Percentiles rank a stretch among this genome's conserved stretches.
These are phyloP conservation scores for Dusona sp. DNA, from an alignment of 2,888 invertebrate genomes.

Conservation along the genomic window DNA sequence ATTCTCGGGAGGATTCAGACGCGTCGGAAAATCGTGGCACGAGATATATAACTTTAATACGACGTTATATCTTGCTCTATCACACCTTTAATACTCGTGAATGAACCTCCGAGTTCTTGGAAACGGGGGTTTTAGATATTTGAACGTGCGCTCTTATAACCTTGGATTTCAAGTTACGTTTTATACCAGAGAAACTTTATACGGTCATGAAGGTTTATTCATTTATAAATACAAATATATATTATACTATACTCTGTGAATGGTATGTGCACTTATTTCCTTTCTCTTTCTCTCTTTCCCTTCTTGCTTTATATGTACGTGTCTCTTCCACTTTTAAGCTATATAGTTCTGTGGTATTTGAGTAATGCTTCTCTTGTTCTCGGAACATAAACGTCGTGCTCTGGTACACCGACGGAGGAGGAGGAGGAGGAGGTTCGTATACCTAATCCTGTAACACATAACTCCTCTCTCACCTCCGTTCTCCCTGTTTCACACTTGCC, in stretches of 20 bases:
- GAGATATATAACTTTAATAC: conserved; percentile 27
- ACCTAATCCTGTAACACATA: conserved; percentile 58
- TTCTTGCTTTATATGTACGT: not conserved
- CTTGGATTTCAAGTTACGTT: conserved; percentile 45
- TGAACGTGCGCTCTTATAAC: conserved; percentile 46
- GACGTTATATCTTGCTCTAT: conserved; percentile 24
- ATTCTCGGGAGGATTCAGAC: conserved; percentile 40
- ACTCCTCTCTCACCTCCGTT: conserved; percentile 45
- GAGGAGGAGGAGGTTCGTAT: conserved; percentile 44
- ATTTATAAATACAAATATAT: not conserved
- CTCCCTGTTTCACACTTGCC: conserved; percentile 25
- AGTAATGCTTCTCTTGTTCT: conserved; percentile 63
- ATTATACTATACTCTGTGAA: not conserved
- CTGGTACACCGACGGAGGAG: conserved; percentile 51
- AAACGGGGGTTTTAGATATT: conserved; percentile 23
- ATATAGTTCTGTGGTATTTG: conserved; percentile 62
- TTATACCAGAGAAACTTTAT: conserved; percentile 13
- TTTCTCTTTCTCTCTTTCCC: not conserved
- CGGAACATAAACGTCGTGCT: conserved; percentile 66
- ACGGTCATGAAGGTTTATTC: not conserved
- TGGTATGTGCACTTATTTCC: not conserved
- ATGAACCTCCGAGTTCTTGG: not conserved
- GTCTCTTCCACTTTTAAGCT: conserved; percentile 3
- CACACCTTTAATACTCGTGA: conserved; percentile 27
- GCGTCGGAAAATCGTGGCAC: conserved; percentile 46